Conservation (phyloP, 1,140 invertebrate genomes). For the Brachionus sp. region DNA sequence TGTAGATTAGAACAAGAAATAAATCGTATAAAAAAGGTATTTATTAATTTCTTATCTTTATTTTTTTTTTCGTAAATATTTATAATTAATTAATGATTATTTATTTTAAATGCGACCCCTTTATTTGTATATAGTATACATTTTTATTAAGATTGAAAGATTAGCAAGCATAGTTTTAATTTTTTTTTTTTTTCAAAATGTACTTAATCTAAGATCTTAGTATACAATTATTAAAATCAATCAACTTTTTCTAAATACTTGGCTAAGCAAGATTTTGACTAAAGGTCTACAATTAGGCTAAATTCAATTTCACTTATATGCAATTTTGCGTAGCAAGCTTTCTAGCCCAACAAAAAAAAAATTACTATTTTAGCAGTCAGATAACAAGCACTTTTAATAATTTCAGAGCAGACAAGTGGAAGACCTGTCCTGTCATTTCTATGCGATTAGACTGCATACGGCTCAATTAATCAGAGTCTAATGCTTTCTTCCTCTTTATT, state of each 20-base stretch:
- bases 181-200: not conserved
- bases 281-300: not conserved
- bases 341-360: not conserved
- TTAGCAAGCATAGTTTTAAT: not conserved
- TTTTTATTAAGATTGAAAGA: not conserved
- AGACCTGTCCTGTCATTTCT: not conserved
- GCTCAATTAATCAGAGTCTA: not conserved
- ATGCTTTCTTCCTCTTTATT: not conserved
- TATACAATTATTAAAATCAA: not conserved
- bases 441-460: not conserved
- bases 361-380: not conserved
- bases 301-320: not conserved
- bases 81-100: constrained; percentile 1
- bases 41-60: not conserved
- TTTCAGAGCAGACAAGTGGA: not conserved
- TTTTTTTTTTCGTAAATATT: constrained; percentile 12
- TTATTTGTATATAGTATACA: not conserved
- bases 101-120: constrained; percentile 16
- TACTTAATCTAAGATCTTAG: not conserved
- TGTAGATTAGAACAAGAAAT: constrained; percentile 70
- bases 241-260: not conserved
- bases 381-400: not conserved
- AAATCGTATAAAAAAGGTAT: constrained; percentile 26
- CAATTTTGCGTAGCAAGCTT: not conserved
- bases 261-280: not conserved